Conservation (phyloP, 2,113 vertebrate genomes). For the Sardina pilchardus region DNA sequence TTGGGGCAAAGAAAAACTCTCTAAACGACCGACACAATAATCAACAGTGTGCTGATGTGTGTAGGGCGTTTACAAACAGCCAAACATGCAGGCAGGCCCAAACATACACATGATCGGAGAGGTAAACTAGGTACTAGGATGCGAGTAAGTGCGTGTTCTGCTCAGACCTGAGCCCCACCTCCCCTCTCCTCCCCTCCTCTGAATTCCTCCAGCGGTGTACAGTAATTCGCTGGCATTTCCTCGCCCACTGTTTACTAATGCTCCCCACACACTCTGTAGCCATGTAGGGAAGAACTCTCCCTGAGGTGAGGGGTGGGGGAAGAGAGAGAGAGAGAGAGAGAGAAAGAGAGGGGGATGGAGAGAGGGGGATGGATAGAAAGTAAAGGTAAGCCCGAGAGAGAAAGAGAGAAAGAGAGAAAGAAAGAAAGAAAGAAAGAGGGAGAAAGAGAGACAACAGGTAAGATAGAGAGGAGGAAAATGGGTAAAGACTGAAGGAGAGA, state of each 20-base stretch:
- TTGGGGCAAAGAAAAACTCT: not conserved
- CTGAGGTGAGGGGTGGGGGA: conserved; percentile 15
- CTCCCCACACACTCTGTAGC: conserved; percentile 51
- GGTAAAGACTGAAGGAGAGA: not conserved
- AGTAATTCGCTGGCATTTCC: conserved; percentile 60
- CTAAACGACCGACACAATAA: not conserved
- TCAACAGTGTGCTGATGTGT: not conserved
- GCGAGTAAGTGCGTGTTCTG: not conserved
- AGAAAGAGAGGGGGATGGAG: not conserved
- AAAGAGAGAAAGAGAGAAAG: not conserved
- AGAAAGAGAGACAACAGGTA: conserved; percentile 21
- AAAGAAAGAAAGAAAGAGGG: conserved; percentile 40
- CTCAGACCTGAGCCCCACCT: not conserved
- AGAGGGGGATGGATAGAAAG: too few species aligned
- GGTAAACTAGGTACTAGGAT: not conserved
- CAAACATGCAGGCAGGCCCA: not conserved
- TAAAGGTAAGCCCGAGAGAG: too few species aligned
- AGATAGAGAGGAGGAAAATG: not conserved
- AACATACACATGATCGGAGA: not conserved
- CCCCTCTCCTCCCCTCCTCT: conserved; percentile 23
- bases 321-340: not conserved
- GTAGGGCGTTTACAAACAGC: not conserved
- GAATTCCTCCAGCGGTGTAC: conserved; percentile 38
- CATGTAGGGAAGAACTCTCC: conserved; percentile 67
- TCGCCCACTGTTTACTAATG: conserved; percentile 51